These are phyloP conservation scores for Notamacropus eugenii DNA, from an alignment of 2,797 vertebrate species.

Conservation along the genomic window DNA sequence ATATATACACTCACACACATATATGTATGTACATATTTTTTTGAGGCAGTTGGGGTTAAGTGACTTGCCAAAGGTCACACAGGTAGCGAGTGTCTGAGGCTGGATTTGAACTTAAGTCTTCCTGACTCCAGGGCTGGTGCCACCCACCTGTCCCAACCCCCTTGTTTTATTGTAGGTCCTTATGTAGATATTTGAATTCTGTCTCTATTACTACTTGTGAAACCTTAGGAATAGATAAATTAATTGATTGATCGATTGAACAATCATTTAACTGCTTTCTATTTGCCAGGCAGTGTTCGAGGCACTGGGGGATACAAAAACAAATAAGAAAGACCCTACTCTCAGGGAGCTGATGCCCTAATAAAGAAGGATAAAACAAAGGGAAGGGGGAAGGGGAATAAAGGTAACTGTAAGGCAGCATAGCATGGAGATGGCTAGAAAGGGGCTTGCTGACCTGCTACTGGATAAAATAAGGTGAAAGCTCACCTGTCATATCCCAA, in stretches of 20 bases:
- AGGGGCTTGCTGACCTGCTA: neutral
- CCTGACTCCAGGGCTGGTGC: neutral
- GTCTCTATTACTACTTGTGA: neutral
- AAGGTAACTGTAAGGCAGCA: neutral
- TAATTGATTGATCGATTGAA: neutral
- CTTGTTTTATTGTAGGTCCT: neutral
- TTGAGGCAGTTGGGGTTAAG: too few relatives aligned
- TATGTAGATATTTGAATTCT: rapidly evolving
- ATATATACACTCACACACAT: too few relatives aligned
- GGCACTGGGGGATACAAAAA: rapidly evolving
- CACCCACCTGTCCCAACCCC: neutral
- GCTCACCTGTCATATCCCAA: neutral
- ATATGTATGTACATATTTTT: too few relatives aligned
- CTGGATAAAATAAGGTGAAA: too few relatives aligned
- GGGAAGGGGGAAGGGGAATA: neutral
- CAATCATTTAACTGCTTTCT: neutral
- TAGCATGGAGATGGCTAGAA: neutral
- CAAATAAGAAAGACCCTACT: rapidly evolving
- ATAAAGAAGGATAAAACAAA: neutral
- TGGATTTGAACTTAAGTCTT: neutral
- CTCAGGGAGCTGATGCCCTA: neutral
- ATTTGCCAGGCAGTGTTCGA: rapidly evolving
- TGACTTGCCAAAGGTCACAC: too few relatives aligned
- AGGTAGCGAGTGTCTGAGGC: too few relatives aligned
- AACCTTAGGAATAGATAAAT: neutral